Base-by-base conservation (phyloP, 1,140 invertebrate genomes). In the Bombyx mori region DNA sequence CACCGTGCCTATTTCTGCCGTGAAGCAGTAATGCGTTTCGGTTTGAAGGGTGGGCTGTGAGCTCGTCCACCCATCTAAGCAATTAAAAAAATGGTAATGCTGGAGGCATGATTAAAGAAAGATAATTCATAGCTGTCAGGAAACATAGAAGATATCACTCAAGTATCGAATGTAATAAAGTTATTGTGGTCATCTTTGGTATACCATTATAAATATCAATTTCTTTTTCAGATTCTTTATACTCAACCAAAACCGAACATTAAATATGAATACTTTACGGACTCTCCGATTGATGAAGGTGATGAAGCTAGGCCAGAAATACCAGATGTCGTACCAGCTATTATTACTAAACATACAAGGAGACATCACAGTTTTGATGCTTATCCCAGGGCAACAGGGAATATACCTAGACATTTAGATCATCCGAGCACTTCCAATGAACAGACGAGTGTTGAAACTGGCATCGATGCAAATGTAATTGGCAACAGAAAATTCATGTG, bases 201-300 rank as follows among this genome's bases (percentile, higher is more conserved):
- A 5, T 35, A 35, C 26, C 4, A 5, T 35, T 35, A 35, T 35
- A 5, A 35, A 35, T 35, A 35, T 35, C 26, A 35, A 35, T 35
- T 3, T 35, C 73, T 70, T 88, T 87, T 74, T 53, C 78, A 96
- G 94, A 89, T 96, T 54, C 88, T 95, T 54, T 93, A 93, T 68
- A 92, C 94, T 66, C 91, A 94, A 68, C 88, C 91, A 6, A 96
- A 95, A 85, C 92, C 93, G 6, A 95, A 94, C 10, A 94, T 98
- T 62, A 95, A 95, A 72, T 97, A 97, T 79, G 94, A 96, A 79
- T 98, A 97, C 78, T 91, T 94, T 52, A 88, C 81, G 8, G 83
- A 86, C 60, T 73, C 82, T 6, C 61, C 79, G 7, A 56, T 75
- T 18, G 79, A 75, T 54, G 85, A 88, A 44, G 59, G 62, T n/a